phyloP scores from a whole-genome alignment of 2,113 vertebrate species.

The Okapia johnstoni region DNA sequence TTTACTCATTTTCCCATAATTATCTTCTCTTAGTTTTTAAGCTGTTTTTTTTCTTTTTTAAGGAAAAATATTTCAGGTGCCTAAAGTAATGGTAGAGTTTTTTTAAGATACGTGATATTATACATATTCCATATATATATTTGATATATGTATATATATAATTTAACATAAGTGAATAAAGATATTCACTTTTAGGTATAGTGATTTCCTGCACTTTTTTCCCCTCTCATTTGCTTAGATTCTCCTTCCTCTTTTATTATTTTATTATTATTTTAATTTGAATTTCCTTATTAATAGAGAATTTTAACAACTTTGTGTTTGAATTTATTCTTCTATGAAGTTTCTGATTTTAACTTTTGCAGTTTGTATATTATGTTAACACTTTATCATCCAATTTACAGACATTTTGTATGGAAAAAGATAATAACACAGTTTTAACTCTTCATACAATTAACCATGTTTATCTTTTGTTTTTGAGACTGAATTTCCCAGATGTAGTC shows the following conservation, averaged over 20 bases:
- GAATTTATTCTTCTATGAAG: not conserved
- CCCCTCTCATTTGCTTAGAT: not conserved
- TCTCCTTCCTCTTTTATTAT: not conserved
- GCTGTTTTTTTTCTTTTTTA: not conserved
- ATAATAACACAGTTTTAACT: not conserved
- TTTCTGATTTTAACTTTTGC: constrained; percentile 12
- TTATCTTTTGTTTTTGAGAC: not conserved
- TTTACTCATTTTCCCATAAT: not conserved
- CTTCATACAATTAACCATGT: not conserved
- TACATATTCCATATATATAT: not conserved
- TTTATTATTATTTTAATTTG: not conserved
- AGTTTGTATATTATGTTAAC: not conserved
- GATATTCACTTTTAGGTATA: not conserved
- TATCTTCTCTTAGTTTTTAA: not conserved
- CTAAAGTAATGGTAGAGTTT: not conserved
- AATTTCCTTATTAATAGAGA: not conserved
- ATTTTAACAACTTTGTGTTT: constrained; percentile 1
- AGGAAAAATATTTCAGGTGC: not conserved
- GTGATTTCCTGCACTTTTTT: not conserved
- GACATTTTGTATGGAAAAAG: not conserved
- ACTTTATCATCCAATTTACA: not conserved
- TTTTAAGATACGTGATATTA: not conserved
- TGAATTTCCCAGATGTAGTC: not conserved
- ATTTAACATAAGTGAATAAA: not conserved
- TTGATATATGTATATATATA: not conserved